These are phyloP conservation scores for Menidia beryllina DNA, from an alignment of 2,113 vertebrate genomes.

Conservation along the genomic window DNA sequence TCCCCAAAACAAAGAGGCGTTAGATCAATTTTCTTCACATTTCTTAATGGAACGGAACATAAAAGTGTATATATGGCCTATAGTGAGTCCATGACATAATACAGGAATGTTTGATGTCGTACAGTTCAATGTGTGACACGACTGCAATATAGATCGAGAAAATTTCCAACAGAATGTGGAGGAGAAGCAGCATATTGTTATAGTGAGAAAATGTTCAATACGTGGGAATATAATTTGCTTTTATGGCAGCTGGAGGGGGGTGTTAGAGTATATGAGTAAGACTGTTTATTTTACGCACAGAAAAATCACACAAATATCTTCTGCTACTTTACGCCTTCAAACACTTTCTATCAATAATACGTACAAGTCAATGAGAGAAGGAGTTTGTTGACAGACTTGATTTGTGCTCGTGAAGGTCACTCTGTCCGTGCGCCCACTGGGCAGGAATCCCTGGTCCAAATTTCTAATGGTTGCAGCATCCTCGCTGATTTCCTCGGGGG, in stretches of 20 bases:
- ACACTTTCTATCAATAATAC: conserved; percentile 20
- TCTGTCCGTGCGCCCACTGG: conserved; percentile 53
- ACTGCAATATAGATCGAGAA: too few relatives aligned
- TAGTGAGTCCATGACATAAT: too few relatives aligned
- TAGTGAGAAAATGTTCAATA: too few relatives aligned
- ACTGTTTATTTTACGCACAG: conserved; percentile 23
- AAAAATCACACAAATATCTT: conserved; percentile 26
- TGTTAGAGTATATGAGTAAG: background rate
- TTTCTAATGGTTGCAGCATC: conserved; percentile 57
- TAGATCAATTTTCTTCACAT: too few relatives aligned
- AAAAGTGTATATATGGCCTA: too few relatives aligned
- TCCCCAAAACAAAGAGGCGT: too few relatives aligned
- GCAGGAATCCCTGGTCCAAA: conserved; percentile 65
- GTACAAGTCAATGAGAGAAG: background rate
- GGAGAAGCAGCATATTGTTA: too few relatives aligned
- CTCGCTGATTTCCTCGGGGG: conserved; percentile 71
- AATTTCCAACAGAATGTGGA: too few relatives aligned
- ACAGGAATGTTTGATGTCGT: too few relatives aligned
- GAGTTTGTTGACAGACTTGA: conserved; percentile 16
- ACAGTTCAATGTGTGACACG: too few relatives aligned
- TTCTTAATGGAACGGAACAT: too few relatives aligned
- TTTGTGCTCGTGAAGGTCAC: conserved; percentile 51
- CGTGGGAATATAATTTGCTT: background rate
- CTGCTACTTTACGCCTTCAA: conserved; percentile 16
- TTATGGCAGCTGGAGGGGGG: background rate